Percentiles rank a stretch among this genome's conserved stretches.
These are phyloP conservation scores for Pipra filicauda DNA, from an alignment of 2,113 vertebrate genomes.

Conservation along the genomic window DNA sequence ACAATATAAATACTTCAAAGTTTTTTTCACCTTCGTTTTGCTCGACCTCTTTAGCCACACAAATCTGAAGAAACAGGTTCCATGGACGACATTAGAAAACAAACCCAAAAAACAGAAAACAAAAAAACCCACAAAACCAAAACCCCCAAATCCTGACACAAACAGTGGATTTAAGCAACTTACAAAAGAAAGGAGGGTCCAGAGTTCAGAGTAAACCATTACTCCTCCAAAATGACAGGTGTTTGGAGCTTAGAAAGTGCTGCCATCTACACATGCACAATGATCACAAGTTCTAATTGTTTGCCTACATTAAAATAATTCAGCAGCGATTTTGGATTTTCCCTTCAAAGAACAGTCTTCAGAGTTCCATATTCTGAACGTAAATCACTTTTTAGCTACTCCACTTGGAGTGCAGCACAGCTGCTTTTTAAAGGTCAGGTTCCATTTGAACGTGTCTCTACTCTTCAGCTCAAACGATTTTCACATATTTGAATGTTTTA, in stretches of 20 bases:
- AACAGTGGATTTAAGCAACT: background rate
- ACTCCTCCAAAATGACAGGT: background rate
- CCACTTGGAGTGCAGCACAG: slow-evolving; percentile 4
- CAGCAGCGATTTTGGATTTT: background rate
- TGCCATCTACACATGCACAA: background rate
- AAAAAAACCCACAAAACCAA: too few relatives aligned
- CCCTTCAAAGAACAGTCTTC: background rate
- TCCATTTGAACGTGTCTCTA: background rate
- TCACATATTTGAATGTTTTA: background rate
- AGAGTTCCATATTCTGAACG: background rate
- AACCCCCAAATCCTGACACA: background rate
- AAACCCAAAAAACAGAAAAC: background rate
- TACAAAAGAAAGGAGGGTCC: background rate
- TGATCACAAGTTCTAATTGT: background rate
- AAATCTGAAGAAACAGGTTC: slow-evolving; percentile 33
- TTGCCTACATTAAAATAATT: background rate
- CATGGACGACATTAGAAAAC: slow-evolving; percentile 5
- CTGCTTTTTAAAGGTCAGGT: background rate
- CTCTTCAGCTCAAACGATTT: background rate
- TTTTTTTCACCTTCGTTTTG: background rate
- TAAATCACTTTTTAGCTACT: background rate
- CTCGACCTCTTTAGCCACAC: background rate
- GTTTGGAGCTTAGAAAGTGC: background rate
- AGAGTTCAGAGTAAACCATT: background rate
- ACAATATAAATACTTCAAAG: slow-evolving; percentile 29